These are phyloP conservation scores for Budorcas taxicolor DNA, from an alignment of 2,113 vertebrate species.

Conservation along the genomic window DNA sequence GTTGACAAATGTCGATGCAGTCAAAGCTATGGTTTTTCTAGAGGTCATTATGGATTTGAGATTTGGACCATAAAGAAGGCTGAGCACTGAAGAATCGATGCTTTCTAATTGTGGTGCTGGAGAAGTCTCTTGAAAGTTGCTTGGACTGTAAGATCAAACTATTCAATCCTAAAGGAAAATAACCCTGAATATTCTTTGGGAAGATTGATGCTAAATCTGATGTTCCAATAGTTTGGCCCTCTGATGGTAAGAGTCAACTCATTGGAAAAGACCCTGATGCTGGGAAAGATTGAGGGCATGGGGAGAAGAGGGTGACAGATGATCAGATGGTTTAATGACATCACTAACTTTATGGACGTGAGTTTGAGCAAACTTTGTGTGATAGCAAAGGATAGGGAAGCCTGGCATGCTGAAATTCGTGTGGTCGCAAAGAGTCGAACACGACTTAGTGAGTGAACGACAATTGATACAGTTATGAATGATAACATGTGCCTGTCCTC, in stretches of 20 bases:
- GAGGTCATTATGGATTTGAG: not conserved
- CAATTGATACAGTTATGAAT: not conserved
- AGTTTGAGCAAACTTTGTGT: not conserved
- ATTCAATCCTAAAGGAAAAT: not conserved
- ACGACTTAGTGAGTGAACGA: accelerated
- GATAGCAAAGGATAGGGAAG: not conserved
- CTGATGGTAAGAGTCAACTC: not conserved
- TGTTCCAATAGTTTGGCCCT: not conserved
- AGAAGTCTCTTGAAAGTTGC: not conserved
- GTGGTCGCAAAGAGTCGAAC: accelerated
- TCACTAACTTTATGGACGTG: not conserved
- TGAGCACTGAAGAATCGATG: not conserved
- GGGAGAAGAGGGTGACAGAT: not conserved
- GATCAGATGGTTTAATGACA: not conserved
- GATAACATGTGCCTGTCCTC: not conserved
- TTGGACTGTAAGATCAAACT: not conserved
- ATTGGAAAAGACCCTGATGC: not conserved
- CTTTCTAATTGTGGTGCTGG: not conserved
- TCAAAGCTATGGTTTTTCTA: not conserved
- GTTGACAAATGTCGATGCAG: not conserved
- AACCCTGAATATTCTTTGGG: not conserved
- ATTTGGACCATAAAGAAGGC: not conserved
- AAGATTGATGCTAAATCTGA: not conserved
- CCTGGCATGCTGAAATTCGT: not conserved
- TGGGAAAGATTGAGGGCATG: not conserved